Base-by-base conservation (phyloP, 1,140 invertebrate species). In the Drosophila sechellia region DNA sequence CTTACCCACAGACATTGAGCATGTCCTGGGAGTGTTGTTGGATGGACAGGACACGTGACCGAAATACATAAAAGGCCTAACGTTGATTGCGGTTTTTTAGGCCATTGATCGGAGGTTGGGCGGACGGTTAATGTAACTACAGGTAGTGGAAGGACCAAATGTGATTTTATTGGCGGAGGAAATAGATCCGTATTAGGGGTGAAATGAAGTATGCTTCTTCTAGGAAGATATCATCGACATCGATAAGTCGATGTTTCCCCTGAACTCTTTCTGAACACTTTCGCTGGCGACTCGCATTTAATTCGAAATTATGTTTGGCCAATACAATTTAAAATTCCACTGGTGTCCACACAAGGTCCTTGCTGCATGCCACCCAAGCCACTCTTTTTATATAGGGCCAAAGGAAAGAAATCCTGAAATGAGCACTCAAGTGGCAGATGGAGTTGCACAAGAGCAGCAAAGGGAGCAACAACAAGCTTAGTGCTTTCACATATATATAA, bases 321-420 rank as follows among this genome's bases (percentile, higher is more conserved):
- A 79, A 83, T 76, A 75, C 70, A 87, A 86, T 87, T 86, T 83
- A 86, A 86, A 87, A 86, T 86, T 87, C 83, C 54, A 76, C 39
- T 71, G 75, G 74, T 83, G 83, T 83, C 83, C 70, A 61, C 70
- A 66, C 39, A 74, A 66, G 72, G 49, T 49, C 63, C 61, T 39
- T 31, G 31, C 31, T 31, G 31, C 31, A 34, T 37, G 40, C 60
- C 40, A 71, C 58, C 64, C 48, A 63, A 45, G 61, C 79, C 64
- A 15, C 34, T 22, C 61, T 49, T n/a, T 15, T 27, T 69, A 64
- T 54, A 46, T 48, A 61, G 77, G 70, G 61, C 52, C 54, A 65
- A 56, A 46, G 56, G 58, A 70, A 76, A 46, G 65, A 81, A 87
- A 76, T 86, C 78, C 71, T 86, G 77, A 86, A 86, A 86, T 81